phyloP scores from a whole-genome alignment of 2,888 invertebrate species.

The Epinotia brunnichana region DNA sequence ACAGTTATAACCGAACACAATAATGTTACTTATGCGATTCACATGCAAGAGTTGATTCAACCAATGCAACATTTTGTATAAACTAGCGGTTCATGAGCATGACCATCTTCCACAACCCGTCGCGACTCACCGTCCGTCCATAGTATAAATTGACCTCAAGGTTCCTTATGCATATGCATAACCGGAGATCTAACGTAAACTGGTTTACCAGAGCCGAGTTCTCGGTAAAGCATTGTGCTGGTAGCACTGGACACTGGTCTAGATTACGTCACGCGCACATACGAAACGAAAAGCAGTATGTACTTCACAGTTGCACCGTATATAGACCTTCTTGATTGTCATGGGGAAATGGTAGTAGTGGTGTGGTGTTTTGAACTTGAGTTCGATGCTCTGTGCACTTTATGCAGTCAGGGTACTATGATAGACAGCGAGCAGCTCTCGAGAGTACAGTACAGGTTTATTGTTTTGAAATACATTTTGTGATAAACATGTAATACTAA shows the following conservation, averaged over 20 bases:
- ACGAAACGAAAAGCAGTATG: constrained; percentile 1
- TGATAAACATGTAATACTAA: background rate
- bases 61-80: background rate
- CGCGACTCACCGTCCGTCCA: background rate
- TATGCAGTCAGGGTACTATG: constrained; percentile 1
- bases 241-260: background rate
- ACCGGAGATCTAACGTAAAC: background rate
- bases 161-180: background rate
- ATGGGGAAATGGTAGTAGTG: constrained; percentile 9
- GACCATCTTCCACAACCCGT: background rate
- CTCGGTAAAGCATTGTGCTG: background rate
- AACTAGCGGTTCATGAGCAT: background rate
- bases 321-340: constrained; percentile 1
- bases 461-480: background rate
- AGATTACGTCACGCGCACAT: constrained; percentile 11
- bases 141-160: background rate
- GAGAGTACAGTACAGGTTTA: background rate
- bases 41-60: background rate
- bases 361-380: constrained; percentile 44
- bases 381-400: constrained; percentile 52
- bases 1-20: background rate
- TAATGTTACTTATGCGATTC: background rate
- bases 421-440: constrained; percentile 3
- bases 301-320: background rate
- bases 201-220: background rate